These are phyloP conservation scores for Hirtodrosophila duncani DNA, from an alignment of 2,888 invertebrate genomes.

Conservation along the genomic window DNA sequence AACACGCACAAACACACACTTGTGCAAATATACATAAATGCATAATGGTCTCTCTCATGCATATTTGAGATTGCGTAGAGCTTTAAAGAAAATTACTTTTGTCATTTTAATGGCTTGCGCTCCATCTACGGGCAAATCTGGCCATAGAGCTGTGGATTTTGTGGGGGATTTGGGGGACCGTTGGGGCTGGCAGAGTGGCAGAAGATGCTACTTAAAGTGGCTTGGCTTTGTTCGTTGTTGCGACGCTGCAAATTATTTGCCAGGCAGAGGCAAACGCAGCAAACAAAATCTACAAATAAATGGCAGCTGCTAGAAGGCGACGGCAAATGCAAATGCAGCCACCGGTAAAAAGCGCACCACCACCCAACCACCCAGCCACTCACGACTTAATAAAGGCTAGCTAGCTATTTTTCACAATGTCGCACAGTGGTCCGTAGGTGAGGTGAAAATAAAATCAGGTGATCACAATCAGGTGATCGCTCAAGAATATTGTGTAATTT, in stretches of 20 bases:
- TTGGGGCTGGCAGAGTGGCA: background rate
- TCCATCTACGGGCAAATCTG: no score
- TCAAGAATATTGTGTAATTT: no score
- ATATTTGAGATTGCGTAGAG: conserved; percentile 54
- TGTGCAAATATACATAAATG: conserved; percentile 11
- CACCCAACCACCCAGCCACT: conserved; percentile 2
- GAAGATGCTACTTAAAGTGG: conserved; percentile 28
- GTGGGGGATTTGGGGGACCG: background rate
- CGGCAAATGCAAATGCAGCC: conserved; percentile 15
- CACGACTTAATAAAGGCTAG: conserved; percentile 37
- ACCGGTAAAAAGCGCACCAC: conserved; percentile 23
- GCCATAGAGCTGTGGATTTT: conserved; percentile 28
- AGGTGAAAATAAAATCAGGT: background rate
- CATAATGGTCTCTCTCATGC: conserved; percentile 23
- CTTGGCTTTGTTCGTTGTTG: conserved; percentile 23
- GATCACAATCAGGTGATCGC: no score
- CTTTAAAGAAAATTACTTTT: conserved; percentile 61
- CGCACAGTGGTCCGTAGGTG: conserved; percentile 12
- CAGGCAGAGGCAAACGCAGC: conserved; percentile 29
- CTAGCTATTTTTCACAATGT: conserved; percentile 17
- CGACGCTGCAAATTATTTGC: conserved; percentile 45
- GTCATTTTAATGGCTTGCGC: conserved; percentile 58
- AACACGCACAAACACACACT: background rate
- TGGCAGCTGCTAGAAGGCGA: no score
- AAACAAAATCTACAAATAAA: background rate